A percentile compares a stretch with the other conserved stretches of the same genome.
Evolutionary conservation across 2,113 vertebrate genomes (phyloP).

Genomic region (Cephalopterus ornatus): DNA sequence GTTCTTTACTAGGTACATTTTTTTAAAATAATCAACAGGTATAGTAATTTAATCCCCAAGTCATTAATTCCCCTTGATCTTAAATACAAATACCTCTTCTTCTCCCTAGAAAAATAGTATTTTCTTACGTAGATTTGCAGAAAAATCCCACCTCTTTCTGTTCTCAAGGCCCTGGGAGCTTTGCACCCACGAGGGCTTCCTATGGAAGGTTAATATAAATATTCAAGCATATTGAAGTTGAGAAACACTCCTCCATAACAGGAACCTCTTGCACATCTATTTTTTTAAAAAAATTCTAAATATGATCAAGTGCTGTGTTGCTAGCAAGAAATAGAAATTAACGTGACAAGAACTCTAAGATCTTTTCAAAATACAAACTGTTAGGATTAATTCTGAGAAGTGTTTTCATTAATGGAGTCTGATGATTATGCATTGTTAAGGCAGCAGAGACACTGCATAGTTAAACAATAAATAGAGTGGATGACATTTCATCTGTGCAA

Average conservation of each 20-base stretch:
- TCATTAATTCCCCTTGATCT: not conserved
- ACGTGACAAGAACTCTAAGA: not conserved
- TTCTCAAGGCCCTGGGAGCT: not conserved
- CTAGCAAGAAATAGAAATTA: not conserved
- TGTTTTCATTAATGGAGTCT: not conserved
- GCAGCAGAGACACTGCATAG: not conserved
- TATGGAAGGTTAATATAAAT: not conserved
- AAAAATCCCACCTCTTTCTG: not conserved
- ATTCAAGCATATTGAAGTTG: not conserved
- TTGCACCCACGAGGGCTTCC: not conserved
- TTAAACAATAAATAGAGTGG: not conserved
- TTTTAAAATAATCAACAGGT: not conserved
- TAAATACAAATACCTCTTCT: not conserved
- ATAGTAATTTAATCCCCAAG: not conserved
- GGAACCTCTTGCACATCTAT: not conserved
- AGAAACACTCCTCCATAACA: not conserved
- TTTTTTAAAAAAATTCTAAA: not conserved
- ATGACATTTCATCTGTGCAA: not conserved
- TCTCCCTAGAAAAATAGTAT: not conserved
- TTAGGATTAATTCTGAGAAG: not conserved
- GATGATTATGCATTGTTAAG: not conserved
- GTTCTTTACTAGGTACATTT: not conserved
- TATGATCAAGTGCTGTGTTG: not conserved
- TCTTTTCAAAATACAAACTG: not conserved
- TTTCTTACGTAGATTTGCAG: not conserved